These are phyloP conservation scores for Erebia palarica DNA, from an alignment of 2,888 invertebrate genomes.

Conservation along the genomic window DNA sequence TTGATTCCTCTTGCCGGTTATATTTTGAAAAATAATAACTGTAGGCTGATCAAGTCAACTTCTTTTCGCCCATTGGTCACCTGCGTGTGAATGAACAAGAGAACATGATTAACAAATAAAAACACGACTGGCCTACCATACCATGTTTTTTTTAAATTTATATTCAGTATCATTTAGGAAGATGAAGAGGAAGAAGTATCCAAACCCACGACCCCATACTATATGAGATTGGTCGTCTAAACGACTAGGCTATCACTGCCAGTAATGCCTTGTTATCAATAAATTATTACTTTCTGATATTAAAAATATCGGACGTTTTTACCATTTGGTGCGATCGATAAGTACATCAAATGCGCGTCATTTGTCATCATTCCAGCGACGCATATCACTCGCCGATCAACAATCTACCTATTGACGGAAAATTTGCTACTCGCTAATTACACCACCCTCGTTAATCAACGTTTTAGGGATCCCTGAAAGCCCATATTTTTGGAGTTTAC, in stretches of 20 bases:
- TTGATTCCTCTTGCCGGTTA: background rate
- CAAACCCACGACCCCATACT: too few species aligned
- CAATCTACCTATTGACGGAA: slow-evolving; percentile 1
- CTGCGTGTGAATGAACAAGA: too few species aligned
- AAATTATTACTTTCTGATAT: too few species aligned
- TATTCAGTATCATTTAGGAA: too few species aligned
- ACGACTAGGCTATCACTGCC: too few species aligned
- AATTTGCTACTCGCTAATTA: slow-evolving; percentile 11
- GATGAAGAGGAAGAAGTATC: too few species aligned
- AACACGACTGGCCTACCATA: too few species aligned
- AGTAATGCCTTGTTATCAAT: too few species aligned
- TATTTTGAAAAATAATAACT: background rate
- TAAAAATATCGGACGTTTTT: background rate
- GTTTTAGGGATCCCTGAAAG: background rate
- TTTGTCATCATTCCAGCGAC: slow-evolving; percentile 3
- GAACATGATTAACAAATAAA: too few species aligned
- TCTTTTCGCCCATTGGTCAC: background rate
- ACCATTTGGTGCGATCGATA: background rate
- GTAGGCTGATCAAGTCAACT: background rate
- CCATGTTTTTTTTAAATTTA: too few species aligned
- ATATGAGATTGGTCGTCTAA: too few species aligned
- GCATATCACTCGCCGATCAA: background rate
- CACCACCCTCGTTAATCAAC: background rate
- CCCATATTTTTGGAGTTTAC: too few species aligned
- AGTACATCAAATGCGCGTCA: slow-evolving; percentile 7